phyloP scores from a whole-genome alignment of 2,797 vertebrate species.

The Rousettus madagascariensis region DNA sequence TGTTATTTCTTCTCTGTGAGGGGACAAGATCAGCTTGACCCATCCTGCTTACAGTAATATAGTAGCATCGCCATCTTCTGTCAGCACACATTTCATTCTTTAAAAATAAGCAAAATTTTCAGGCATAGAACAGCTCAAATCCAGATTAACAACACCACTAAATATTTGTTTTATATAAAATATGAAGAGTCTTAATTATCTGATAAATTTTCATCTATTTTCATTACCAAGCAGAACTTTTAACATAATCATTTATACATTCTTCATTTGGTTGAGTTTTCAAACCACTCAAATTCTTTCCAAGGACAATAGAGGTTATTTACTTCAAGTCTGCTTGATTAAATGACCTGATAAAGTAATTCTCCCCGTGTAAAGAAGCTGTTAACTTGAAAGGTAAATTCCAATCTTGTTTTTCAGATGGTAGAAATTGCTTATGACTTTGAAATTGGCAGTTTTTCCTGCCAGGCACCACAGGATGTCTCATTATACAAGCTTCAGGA shows the following conservation, averaged over 20 bases:
- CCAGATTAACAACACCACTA: not conserved
- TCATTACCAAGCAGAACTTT: not conserved
- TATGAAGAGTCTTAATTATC: not conserved
- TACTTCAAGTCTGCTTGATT: constrained; percentile 56
- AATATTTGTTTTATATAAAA: not conserved
- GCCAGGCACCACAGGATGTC: constrained; percentile 29
- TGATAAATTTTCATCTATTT: not conserved
- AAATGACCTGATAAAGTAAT: constrained; percentile 53
- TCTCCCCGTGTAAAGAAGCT: constrained; percentile 20
- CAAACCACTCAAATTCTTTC: constrained; percentile 27
- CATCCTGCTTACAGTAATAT: fast-evolving
- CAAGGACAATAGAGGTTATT: constrained; percentile 45
- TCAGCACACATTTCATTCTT: not conserved
- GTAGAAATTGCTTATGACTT: constrained; percentile 57
- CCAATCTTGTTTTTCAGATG: constrained; percentile 50
- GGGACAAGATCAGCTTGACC: fast-evolving
- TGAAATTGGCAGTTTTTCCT: constrained; percentile 63
- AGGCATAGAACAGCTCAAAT: not conserved
- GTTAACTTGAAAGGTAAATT: constrained; percentile 66
- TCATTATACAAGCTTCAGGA: constrained; percentile 62
- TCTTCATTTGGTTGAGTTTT: constrained; percentile 40
- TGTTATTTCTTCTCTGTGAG: not conserved
- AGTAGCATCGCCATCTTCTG: not conserved
- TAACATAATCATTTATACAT: not conserved
- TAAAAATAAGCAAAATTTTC: not conserved